Evolutionary conservation across 2,797 vertebrate species (phyloP), one percentile per base, ranked within the genome.

Genomic region (Enteromius thamalakanensis): DNA sequence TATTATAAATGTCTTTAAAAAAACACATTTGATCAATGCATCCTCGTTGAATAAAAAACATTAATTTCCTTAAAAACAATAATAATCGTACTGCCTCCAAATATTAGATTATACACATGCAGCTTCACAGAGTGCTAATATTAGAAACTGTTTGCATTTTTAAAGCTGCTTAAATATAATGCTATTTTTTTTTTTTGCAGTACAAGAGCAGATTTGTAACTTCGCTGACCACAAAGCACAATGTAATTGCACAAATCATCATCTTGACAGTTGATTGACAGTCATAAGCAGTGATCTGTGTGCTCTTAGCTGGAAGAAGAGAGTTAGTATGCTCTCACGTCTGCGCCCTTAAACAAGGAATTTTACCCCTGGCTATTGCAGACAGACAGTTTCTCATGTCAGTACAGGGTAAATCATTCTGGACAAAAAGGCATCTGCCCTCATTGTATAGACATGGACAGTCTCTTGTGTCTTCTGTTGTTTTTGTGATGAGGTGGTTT

Each of bases 261-360:
- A 40, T 14, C 32, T 68, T 32, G 79, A 80, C 79, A 60, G 53
- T 2, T 81, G 79, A 72, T 72, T 76, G 70, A 76, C 45, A 65
- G n/a, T 65, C 17, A 67, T 53, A 67, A 42, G 17, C n/a, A 26
- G n/a, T 76, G 47, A 68, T 55, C n/a, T 45, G 62, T 51, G 26
- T 79, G 58, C 23, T 67, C 62, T 67, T 79, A 51, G 76, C 62
- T 55, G 51, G 47, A 80, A 42, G 34, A 77, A 11, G 23, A 14
- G 49, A n/a, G 79, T 71, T 42, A 55, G n/a, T 42, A 1, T 34
- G 21, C 17, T 67, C 71, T 76, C 62, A 55, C 72, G 68, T 55
- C 26, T 32, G 49, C 40, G 14, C n/a, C 26, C 69, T 81, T 49
- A 74, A 74, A 74, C 21, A 37, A 37, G 29, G 4, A 8, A 37